Conservation (phyloP, 1,140 invertebrate genomes). For the Bombus balteatus region DNA sequence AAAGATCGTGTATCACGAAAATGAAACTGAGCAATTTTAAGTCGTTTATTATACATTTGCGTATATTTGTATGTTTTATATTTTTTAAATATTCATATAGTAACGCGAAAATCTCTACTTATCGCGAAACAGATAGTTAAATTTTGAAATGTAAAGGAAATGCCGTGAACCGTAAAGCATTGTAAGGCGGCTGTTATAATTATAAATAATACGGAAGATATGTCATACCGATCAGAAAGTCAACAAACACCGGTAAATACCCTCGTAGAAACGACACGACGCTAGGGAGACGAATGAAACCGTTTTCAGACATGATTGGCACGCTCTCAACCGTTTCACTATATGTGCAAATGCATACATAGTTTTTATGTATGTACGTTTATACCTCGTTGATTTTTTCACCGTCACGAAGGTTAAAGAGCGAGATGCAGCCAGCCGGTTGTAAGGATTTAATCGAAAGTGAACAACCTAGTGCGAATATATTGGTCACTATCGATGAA, state of each 20-base stretch:
- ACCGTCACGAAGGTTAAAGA: conserved; percentile 64
- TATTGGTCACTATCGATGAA: neutral
- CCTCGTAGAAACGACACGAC: conserved; percentile 3
- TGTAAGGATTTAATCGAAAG: conserved; percentile 29
- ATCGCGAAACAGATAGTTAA: neutral
- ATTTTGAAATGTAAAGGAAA: neutral
- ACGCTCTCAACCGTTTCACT: conserved; percentile 26
- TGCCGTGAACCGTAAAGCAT: neutral
- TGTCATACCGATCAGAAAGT: conserved; percentile 5
- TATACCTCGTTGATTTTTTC: conserved; percentile 46
- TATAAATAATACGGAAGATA: neutral
- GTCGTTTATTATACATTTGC: too few relatives aligned
- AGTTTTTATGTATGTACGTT: neutral
- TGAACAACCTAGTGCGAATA: neutral
- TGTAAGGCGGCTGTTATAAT: neutral
- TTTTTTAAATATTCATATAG: neutral
- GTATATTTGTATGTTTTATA: neutral
- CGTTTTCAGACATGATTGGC: conserved; percentile 28
- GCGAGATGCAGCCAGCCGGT: neutral
- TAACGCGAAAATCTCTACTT: neutral
- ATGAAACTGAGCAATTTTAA: too few relatives aligned
- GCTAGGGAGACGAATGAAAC: neutral
- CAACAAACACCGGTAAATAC: conserved; percentile 13
- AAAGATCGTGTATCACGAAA: too few relatives aligned
- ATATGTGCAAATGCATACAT: conserved; percentile 17